phyloP scores from a whole-genome alignment of 2,888 invertebrate species.

The Scaptomyza polygonia region DNA sequence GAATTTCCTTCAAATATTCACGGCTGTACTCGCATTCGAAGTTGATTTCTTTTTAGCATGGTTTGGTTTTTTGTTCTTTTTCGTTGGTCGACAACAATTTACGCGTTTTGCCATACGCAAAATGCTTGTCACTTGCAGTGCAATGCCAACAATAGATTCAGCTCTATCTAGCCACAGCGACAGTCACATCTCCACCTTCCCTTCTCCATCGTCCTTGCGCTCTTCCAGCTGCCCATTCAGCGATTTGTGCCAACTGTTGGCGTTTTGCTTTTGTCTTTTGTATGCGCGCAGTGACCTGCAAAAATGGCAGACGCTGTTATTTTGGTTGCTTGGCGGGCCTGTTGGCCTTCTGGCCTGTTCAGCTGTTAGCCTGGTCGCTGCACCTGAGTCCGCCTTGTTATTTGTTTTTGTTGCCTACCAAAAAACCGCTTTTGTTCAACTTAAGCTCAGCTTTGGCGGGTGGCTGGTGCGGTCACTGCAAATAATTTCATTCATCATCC shows the following conservation, averaged over 20 bases:
- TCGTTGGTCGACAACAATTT: conserved; percentile 53
- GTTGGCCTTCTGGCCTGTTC: background rate
- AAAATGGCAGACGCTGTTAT: conserved; percentile 81
- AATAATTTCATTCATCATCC: conserved; percentile 68
- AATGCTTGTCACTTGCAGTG: conserved; percentile 77
- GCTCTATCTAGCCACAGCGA: conserved; percentile 5
- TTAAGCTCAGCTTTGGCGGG: background rate
- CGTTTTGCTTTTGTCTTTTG: conserved; percentile 72
- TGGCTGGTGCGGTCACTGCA: conserved; percentile 51
- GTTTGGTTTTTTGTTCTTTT: background rate
- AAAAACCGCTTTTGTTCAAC: conserved; percentile 27
- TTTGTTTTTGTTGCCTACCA: background rate
- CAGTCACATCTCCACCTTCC: background rate
- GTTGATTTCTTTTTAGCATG: conserved; percentile 29
- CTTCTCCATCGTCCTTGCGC: background rate
- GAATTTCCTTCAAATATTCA: background rate
- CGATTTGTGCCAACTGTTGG: conserved; percentile 77
- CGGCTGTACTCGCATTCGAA: background rate
- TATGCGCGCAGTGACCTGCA: conserved; percentile 83
- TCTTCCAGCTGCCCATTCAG: conserved; percentile 49
- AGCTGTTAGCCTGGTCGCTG: conserved; percentile 1
- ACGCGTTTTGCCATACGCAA: conserved; percentile 73
- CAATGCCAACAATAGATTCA: conserved; percentile 58
- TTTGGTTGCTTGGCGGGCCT: conserved; percentile 42
- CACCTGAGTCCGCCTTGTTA: conserved; percentile 26